Evolutionary conservation across 1,140 invertebrate genomes (phyloP).

Genomic region (Cheumatopsyche charites): DNA sequence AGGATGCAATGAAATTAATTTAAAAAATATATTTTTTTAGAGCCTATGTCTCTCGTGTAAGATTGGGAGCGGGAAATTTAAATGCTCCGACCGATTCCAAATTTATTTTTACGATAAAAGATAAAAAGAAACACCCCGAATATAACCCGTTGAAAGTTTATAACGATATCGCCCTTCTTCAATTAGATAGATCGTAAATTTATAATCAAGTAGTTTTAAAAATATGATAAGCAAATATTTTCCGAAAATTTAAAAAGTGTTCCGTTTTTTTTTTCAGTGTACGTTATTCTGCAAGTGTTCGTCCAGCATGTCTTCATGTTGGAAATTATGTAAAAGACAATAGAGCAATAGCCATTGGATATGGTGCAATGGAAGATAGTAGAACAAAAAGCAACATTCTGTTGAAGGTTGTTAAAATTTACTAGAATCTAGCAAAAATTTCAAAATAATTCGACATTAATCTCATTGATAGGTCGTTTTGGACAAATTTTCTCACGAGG

Average conservation of each 20-base stretch:
- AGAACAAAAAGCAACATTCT: conserved; percentile 32
- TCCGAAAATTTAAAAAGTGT: too few species aligned
- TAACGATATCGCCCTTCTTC: conserved; percentile 48
- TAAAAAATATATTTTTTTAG: not conserved
- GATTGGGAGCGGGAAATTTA: not conserved
- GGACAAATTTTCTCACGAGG: conserved; percentile 2
- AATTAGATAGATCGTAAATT: conserved; percentile 36
- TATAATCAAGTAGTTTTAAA: too few species aligned
- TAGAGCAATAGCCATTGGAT: conserved; percentile 41
- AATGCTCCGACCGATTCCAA: not conserved
- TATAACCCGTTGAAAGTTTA: too few species aligned
- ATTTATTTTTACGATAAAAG: not conserved
- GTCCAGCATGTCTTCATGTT: conserved; percentile 47
- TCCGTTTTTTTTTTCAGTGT: conserved; percentile 13
- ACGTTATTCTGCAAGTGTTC: conserved; percentile 29
- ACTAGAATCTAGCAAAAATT: too few species aligned
- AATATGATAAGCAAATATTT: too few species aligned
- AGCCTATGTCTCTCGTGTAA: not conserved
- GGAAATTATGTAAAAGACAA: conserved; percentile 25
- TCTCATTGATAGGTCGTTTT: not conserved
- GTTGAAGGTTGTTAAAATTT: conserved; percentile 36
- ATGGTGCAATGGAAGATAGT: conserved; percentile 26
- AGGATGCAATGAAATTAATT: too few species aligned
- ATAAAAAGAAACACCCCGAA: too few species aligned
- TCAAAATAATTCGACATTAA: too few species aligned